Evolutionary conservation across 2,113 vertebrate genomes (phyloP).

Genomic region (Pleuronectes platessa): DNA sequence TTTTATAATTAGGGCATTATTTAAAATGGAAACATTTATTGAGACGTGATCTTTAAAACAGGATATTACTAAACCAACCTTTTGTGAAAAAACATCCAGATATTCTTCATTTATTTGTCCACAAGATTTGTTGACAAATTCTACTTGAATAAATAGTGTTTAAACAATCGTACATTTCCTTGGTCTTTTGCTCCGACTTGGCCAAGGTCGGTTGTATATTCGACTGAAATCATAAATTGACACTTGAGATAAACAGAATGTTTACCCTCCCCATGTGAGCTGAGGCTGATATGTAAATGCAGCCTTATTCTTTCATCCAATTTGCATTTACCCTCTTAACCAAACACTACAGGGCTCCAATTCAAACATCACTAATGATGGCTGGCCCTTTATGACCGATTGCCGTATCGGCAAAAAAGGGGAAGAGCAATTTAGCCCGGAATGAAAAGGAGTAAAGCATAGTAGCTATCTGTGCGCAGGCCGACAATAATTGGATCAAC

Average conservation of each 20-base stretch:
- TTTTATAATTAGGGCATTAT: not conserved
- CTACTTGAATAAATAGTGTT: constrained; percentile 90
- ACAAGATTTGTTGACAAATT: constrained; percentile 88
- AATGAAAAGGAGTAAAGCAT: constrained; percentile 88
- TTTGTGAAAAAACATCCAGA: constrained; percentile 61
- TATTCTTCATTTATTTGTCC: constrained; percentile 83
- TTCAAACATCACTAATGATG: constrained; percentile 99
- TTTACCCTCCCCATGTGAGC: constrained; percentile 99
- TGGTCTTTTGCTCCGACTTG: constrained; percentile 90
- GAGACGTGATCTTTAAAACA: constrained; percentile 24
- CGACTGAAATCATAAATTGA: constrained; percentile 98
- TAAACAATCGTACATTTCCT: constrained; percentile 93
- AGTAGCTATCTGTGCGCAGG: constrained; percentile 85
- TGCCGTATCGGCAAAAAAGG: constrained; percentile 89
- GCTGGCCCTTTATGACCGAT: constrained; percentile 96
- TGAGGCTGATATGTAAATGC: constrained; percentile 99
- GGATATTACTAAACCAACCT: constrained; percentile 67
- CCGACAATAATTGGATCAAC: constrained; percentile 95
- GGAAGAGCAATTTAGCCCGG: constrained; percentile 94
- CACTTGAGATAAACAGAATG: constrained; percentile 99
- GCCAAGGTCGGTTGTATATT: constrained; percentile 99
- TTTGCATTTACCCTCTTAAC: constrained; percentile 99
- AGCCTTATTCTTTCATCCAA: constrained; percentile 99
- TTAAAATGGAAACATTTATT: constrained; percentile 25
- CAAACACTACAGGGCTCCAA: constrained; percentile 98